Base-by-base conservation (phyloP, 2,888 invertebrate species). In the Chirona hameri region DNA sequence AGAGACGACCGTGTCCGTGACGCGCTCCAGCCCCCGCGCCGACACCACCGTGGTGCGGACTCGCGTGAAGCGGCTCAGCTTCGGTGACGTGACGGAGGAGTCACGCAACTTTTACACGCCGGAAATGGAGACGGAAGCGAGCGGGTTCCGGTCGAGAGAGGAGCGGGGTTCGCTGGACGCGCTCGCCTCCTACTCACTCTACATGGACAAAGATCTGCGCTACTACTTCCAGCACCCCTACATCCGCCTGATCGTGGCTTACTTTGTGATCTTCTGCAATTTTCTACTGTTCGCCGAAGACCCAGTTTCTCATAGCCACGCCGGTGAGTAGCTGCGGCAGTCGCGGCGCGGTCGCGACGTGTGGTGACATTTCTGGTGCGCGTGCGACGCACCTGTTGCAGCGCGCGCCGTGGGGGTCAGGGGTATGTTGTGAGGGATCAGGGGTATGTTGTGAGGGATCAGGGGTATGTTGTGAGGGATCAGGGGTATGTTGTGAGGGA, bases 151-250 rank as follows among this genome's bases (percentile, higher is more conserved):
- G 24, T 31, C 31, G 7, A 39, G 76, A 0, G 24, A 76, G 76
- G 52, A 83, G 55, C 81, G 84, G n/a, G 84, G 84, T 76, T 85
- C 85, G 81, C 81, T 85, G 9, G 88, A 88, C 86, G 86, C 86
- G 69, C 86, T 86, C 79, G 88, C 87, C 84, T 86, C 87, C 60
- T 88, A 87, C 83, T 88, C 88, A 3, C 85, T 88, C 10, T 87
- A 87, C 84, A 88, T 89, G 88, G 87, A 88, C 83, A 88, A 88
- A 84, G 89, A 90, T 85, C 86, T 88, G 83, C 87, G 89, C 55
- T 90, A 89, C 86, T 89, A 88, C 86, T 90, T 90, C 86, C 90
- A 90, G 86, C 90, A 90, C 85, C 90, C 90, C 10, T 90, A 89
- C 85, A 86, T 88, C 46, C 86, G 90, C 29, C 86, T 90, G n/a